Evolutionary conservation across 2,113 vertebrate genomes (phyloP).

Genomic region (Aspidoscelis tigris): DNA sequence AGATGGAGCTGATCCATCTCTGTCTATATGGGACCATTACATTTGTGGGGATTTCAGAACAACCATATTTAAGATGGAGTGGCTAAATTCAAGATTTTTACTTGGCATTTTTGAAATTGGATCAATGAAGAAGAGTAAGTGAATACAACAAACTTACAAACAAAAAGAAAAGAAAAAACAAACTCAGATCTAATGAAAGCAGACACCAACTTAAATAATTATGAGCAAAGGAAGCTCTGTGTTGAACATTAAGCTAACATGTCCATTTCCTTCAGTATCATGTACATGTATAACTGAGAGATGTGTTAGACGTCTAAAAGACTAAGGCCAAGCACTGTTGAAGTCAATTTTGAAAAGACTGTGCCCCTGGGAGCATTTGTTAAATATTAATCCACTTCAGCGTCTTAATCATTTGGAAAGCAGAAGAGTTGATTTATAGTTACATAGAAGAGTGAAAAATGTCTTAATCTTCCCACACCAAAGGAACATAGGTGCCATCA

Average conservation of each 20-base stretch:
- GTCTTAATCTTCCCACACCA: constrained; percentile 11
- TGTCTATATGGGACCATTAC: too few species aligned
- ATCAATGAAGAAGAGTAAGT: neutral
- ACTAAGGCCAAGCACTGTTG: neutral
- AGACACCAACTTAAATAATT: constrained; percentile 42
- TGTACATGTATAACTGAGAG: neutral
- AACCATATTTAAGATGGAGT: too few species aligned
- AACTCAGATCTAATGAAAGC: constrained; percentile 15
- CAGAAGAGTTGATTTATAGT: constrained; percentile 17
- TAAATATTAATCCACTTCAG: constrained; percentile 54
- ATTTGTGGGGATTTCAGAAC: too few species aligned
- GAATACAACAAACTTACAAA: neutral
- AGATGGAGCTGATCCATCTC: too few species aligned
- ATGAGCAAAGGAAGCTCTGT: constrained; percentile 21
- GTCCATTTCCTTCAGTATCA: neutral
- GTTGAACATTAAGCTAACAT: constrained; percentile 11
- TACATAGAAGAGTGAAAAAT: neutral
- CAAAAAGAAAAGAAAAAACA: neutral
- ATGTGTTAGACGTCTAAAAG: neutral
- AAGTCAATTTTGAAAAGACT: constrained; percentile 37
- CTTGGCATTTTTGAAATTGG: too few species aligned
- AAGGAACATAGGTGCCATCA: neutral
- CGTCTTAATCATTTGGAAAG: constrained; percentile 51
- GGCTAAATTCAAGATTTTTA: too few species aligned
- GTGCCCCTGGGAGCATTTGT: constrained; percentile 27